Conservation (phyloP, 2,888 invertebrate genomes). For the Neoascia interrupta region DNA sequence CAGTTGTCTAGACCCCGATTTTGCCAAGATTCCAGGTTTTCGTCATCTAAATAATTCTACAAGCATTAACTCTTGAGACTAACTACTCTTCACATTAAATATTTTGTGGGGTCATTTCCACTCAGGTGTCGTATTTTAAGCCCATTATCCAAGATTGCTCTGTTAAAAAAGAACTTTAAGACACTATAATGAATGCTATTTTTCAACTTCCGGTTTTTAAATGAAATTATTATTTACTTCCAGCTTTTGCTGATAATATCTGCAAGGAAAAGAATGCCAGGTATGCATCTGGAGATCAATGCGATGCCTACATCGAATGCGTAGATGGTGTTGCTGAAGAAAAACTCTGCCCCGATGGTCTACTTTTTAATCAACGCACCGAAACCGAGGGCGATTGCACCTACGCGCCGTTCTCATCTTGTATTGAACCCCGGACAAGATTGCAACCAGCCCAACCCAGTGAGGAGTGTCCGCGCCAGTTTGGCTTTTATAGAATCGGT, state of each 20-base stretch:
- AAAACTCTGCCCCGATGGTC: slow-evolving; percentile 90
- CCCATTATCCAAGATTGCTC: too few relatives aligned
- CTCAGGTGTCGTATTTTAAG: too few relatives aligned
- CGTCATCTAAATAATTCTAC: too few relatives aligned
- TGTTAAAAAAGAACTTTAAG: too few relatives aligned
- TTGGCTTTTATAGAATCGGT: slow-evolving; percentile 85
- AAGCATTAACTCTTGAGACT: too few relatives aligned
- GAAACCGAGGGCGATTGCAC: slow-evolving; percentile 85
- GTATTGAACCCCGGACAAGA: slow-evolving; percentile 84
- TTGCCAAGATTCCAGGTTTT: too few relatives aligned
- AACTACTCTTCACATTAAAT: too few relatives aligned
- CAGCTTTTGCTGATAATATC: slow-evolving; percentile 72
- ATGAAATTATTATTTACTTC: too few relatives aligned
- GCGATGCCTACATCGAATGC: slow-evolving; percentile 88
- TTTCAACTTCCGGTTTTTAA: too few relatives aligned
- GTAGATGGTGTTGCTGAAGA: slow-evolving; percentile 85
- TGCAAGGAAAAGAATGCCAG: slow-evolving; percentile 86
- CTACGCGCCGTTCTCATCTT: slow-evolving; percentile 90
- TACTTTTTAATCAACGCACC: slow-evolving; percentile 85
- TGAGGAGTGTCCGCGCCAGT: slow-evolving; percentile 85
- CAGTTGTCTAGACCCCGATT: too few relatives aligned
- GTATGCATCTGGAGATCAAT: slow-evolving; percentile 85
- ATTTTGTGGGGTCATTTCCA: too few relatives aligned
- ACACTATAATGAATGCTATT: too few relatives aligned
- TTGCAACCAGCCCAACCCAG: slow-evolving; percentile 83